Evolutionary conservation across 2,113 vertebrate genomes (phyloP).

Genomic region (Tangachromis dhanisi): DNA sequence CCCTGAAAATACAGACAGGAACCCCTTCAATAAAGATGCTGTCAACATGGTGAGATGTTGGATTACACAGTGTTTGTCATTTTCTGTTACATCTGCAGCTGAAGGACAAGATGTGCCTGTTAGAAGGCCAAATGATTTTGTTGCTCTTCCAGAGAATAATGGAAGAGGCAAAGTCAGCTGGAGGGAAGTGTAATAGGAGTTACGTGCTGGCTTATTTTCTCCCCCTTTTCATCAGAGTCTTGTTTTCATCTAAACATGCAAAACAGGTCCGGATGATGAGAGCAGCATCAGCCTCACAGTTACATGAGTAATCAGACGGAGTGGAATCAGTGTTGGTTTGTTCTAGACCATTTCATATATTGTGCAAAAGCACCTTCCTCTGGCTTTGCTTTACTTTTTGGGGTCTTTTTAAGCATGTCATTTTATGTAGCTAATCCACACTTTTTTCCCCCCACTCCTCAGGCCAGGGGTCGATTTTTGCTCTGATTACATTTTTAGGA

Average conservation of each 20-base stretch:
- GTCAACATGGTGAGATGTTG: constrained; percentile 88
- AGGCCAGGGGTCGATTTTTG: rapidly evolving
- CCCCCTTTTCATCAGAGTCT: background rate
- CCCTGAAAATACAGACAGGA: constrained; percentile 91
- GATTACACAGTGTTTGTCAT: background rate
- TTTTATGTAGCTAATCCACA: background rate
- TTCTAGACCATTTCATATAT: background rate
- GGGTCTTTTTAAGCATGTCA: background rate
- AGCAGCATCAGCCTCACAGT: background rate
- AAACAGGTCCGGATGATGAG: background rate
- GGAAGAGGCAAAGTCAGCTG: background rate
- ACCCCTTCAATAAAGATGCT: constrained; percentile 92
- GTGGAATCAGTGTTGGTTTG: background rate
- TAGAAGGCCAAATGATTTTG: background rate
- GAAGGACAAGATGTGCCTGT: background rate
- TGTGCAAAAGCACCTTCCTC: background rate
- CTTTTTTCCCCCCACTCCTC: rapidly evolving
- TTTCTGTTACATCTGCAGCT: background rate
- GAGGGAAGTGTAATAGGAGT: background rate
- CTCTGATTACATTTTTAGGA: background rate
- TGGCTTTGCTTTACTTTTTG: background rate
- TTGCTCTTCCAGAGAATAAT: background rate
- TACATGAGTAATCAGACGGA: background rate
- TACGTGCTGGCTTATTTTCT: background rate
- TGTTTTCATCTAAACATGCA: background rate